These are phyloP conservation scores for Cyanoderma ruficeps DNA, from an alignment of 2,113 vertebrate genomes.

Conservation along the genomic window DNA sequence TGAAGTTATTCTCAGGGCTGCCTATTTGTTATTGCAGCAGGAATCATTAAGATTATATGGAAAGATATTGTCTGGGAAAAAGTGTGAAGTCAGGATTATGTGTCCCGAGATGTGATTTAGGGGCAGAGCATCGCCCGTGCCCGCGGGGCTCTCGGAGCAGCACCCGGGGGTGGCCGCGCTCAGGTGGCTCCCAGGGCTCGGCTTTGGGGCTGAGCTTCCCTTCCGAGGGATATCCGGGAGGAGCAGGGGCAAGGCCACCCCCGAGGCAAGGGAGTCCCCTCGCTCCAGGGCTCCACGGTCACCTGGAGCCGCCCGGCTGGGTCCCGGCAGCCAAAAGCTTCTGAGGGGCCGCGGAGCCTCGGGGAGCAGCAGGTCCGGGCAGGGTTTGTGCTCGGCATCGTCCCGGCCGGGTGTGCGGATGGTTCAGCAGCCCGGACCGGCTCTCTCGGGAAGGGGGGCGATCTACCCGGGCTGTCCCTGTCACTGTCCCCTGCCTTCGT, in stretches of 20 bases:
- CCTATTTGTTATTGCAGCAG: slow-evolving; percentile 59
- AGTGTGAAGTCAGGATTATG: slow-evolving; percentile 28
- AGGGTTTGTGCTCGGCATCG: not conserved
- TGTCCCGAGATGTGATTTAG: not conserved
- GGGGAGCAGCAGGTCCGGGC: not conserved
- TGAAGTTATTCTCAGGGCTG: slow-evolving; percentile 64
- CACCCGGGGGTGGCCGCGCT: accelerated
- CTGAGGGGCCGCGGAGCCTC: not conserved
- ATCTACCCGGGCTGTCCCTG: not conserved
- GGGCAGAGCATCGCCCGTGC: not conserved
- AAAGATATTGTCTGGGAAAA: slow-evolving; percentile 53
- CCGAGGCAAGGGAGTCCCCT: not conserved
- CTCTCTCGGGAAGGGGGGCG: accelerated
- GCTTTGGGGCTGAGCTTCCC: not conserved
- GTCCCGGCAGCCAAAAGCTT: accelerated
- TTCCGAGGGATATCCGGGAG: not conserved
- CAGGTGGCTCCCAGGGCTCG: not conserved
- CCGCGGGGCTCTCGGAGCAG: accelerated
- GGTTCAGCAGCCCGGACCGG: accelerated
- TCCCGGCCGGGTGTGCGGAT: not conserved
- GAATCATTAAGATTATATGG: slow-evolving; percentile 61
- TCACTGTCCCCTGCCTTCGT: not conserved
- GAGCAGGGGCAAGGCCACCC: not conserved
- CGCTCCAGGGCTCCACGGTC: not conserved
- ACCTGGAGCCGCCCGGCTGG: not conserved